These are phyloP conservation scores for Hipposideros armiger DNA, from an alignment of 2,113 vertebrate genomes.

Conservation along the genomic window DNA sequence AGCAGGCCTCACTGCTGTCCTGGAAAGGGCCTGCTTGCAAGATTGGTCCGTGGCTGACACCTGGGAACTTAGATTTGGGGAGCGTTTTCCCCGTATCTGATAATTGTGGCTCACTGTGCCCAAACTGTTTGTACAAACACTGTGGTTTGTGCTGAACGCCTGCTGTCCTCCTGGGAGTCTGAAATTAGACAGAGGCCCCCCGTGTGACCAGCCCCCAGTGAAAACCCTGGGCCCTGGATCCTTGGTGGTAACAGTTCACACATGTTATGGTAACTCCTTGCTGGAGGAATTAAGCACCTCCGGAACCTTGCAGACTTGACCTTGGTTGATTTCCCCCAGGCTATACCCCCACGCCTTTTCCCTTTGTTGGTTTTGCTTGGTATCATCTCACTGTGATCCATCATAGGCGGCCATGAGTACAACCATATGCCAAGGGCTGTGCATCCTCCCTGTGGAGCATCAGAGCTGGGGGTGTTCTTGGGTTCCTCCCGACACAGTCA, in stretches of 20 bases:
- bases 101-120: background rate
- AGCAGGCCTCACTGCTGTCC: background rate
- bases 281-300: background rate
- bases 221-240: background rate
- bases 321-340: background rate
- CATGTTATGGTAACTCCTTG: too few relatives aligned
- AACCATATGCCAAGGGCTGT: background rate
- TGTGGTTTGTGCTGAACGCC: background rate
- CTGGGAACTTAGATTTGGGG: background rate
- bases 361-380: background rate
- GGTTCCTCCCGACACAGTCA: background rate
- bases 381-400: background rate
- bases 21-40: background rate
- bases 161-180: background rate
- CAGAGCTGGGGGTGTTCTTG: background rate
- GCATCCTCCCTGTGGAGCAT: background rate
- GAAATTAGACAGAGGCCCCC: background rate
- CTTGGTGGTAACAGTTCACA: background rate
- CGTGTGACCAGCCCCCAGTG: background rate
- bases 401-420: background rate
- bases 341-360: background rate
- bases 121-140: background rate
- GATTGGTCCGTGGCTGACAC: background rate
- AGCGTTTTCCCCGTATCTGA: background rate
- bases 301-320: too few relatives aligned